These are phyloP conservation scores for Galagoides demidoff DNA, from an alignment of 2,797 vertebrate species.

Conservation along the genomic window DNA sequence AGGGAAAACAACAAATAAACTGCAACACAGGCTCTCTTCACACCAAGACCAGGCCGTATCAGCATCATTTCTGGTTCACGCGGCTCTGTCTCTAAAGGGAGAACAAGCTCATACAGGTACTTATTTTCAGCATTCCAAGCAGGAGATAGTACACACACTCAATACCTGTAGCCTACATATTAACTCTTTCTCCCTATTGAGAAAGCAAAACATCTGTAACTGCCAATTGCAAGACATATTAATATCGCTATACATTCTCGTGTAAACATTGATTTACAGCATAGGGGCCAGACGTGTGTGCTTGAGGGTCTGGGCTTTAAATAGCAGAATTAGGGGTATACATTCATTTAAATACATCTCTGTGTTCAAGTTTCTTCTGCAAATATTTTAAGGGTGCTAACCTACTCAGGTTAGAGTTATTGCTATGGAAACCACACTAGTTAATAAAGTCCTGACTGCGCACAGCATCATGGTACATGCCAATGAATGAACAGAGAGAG, in stretches of 20 bases:
- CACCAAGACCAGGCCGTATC: not conserved
- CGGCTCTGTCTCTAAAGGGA: not conserved
- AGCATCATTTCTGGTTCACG: not conserved
- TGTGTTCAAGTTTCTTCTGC: constrained; percentile 56
- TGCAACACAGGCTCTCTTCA: constrained; percentile 19
- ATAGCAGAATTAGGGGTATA: not conserved
- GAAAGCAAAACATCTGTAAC: not conserved
- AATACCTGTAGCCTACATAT: not conserved
- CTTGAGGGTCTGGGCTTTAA: not conserved
- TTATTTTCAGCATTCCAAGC: not conserved
- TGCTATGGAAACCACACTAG: constrained; percentile 50
- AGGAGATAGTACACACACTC: not conserved
- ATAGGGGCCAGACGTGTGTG: not conserved
- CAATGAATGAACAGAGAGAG: constrained; percentile 27
- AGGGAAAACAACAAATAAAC: constrained; percentile 34
- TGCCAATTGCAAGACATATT: not conserved
- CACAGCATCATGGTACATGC: not conserved
- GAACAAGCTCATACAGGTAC: not conserved
- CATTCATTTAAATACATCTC: constrained; percentile 1
- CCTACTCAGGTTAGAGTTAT: constrained; percentile 17
- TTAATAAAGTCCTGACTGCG: constrained; percentile 54
- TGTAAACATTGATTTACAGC: not conserved
- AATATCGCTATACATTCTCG: not conserved
- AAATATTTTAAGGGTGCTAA: not conserved
- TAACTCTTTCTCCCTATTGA: not conserved